A percentile compares a stretch with the other conserved stretches of the same genome.
These are phyloP conservation scores for Formica aserva DNA, from an alignment of 2,888 invertebrate species.

Conservation along the genomic window DNA sequence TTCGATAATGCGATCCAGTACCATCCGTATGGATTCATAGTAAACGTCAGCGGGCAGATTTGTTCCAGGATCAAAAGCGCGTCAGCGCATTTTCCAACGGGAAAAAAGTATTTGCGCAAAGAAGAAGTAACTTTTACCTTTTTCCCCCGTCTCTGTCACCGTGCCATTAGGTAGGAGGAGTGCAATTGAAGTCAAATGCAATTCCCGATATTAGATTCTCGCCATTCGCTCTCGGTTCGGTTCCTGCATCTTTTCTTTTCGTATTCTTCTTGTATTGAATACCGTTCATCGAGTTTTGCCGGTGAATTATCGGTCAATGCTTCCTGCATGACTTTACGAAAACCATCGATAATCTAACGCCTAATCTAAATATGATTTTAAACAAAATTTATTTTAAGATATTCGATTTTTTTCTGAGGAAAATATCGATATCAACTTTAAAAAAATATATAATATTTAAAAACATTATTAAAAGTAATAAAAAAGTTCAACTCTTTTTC, in stretches of 20 bases:
- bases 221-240: constrained; percentile 59
- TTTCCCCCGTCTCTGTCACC: constrained; percentile 1
- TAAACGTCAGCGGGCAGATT: constrained; percentile 30
- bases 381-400: neutral
- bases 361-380: neutral
- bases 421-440: neutral
- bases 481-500: neutral
- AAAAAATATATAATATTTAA: neutral
- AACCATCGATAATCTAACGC: constrained; percentile 16
- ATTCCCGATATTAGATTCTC: constrained; percentile 72
- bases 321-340: constrained; percentile 47
- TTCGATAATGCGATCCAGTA: constrained; percentile 18
- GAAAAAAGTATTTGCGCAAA: constrained; percentile 47
- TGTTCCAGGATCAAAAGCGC: constrained; percentile 44
- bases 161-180: neutral
- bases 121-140: constrained; percentile 37
- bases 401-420: neutral
- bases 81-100: constrained; percentile 29
- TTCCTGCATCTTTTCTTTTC: constrained; percentile 61
- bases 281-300: constrained; percentile 55
- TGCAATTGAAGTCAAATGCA: constrained; percentile 71
- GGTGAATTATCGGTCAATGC: constrained; percentile 62
- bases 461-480: neutral
- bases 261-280: constrained; percentile 65
- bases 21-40: constrained; percentile 29